These are phyloP conservation scores for Ashinkailepas kermadecensis DNA, from an alignment of 2,888 invertebrate species.

Conservation along the genomic window DNA sequence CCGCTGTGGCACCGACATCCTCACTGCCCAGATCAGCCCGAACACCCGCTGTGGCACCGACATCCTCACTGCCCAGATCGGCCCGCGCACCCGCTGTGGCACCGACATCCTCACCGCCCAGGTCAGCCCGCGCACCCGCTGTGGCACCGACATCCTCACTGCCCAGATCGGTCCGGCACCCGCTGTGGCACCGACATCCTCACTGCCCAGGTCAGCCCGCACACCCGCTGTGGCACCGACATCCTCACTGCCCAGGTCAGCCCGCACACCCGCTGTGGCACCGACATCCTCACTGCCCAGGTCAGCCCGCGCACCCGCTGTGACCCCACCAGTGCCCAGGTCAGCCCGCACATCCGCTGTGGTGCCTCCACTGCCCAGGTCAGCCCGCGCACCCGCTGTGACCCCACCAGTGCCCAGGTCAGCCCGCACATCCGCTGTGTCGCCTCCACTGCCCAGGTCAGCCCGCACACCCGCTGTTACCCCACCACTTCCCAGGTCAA, in stretches of 20 bases:
- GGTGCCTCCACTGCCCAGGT: constrained; percentile 44
- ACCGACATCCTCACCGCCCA: constrained; percentile 42
- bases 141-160: constrained; percentile 40
- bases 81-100: no score
- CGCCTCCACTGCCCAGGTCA: constrained; percentile 42
- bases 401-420: constrained; percentile 41
- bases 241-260: constrained; percentile 42
- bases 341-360: constrained; percentile 25
- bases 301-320: constrained; percentile 29
- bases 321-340: constrained; percentile 43
- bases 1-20: constrained; percentile 42
- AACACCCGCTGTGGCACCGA: no score
- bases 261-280: constrained; percentile 34
- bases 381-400: no score
- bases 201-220: no score
- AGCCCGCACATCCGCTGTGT: no score
- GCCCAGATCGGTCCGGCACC: constrained; percentile 43
- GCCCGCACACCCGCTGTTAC: no score
- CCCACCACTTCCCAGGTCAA: constrained; percentile 42
- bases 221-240: no score
- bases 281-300: constrained; percentile 42
- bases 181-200: no score
- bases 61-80: constrained; percentile 42
- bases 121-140: no score
- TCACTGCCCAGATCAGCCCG: constrained; percentile 42